phyloP scores from a whole-genome alignment of 2,113 vertebrate genomes.

The Rissa tridactyla region DNA sequence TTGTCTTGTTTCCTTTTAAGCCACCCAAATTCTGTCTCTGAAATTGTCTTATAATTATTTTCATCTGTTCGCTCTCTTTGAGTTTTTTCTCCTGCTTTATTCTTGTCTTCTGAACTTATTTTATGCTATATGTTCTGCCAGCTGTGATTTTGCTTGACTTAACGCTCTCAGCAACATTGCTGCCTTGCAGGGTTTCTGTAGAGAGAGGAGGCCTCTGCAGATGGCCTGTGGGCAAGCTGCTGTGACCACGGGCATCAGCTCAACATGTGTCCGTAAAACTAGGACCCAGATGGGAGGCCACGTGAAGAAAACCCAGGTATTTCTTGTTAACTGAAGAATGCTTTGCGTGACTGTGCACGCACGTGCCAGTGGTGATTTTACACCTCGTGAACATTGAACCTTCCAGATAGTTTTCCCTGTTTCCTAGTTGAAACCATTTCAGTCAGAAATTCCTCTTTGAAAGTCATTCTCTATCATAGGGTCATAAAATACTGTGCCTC shows the following conservation, averaged over 20 bases:
- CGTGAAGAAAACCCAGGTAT: not conserved
- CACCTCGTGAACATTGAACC: not conserved
- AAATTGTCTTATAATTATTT: not conserved
- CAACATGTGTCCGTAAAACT: not conserved
- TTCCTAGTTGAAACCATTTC: not conserved
- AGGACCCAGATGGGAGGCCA: not conserved
- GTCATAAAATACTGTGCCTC: not conserved
- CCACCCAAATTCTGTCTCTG: conserved; percentile 3
- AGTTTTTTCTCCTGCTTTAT: not conserved
- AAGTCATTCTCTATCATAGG: not conserved
- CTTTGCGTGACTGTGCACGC: not conserved
- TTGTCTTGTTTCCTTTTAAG: not conserved
- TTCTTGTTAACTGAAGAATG: not conserved
- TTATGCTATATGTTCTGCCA: not conserved
- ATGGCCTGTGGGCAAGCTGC: not conserved
- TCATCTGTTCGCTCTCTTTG: not conserved
- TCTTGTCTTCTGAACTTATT: not conserved
- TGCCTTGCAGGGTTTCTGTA: not conserved
- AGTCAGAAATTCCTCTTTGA: not conserved
- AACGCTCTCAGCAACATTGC: not conserved
- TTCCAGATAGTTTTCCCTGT: not conserved
- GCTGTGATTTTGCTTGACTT: not conserved
- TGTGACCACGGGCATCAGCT: not conserved
- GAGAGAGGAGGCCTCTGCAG: not conserved
- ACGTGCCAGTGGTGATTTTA: not conserved